Percentiles rank a stretch among this genome's conserved stretches.
phyloP scores from a whole-genome alignment of 2,797 vertebrate species.

The Halcyon leucocephala region DNA sequence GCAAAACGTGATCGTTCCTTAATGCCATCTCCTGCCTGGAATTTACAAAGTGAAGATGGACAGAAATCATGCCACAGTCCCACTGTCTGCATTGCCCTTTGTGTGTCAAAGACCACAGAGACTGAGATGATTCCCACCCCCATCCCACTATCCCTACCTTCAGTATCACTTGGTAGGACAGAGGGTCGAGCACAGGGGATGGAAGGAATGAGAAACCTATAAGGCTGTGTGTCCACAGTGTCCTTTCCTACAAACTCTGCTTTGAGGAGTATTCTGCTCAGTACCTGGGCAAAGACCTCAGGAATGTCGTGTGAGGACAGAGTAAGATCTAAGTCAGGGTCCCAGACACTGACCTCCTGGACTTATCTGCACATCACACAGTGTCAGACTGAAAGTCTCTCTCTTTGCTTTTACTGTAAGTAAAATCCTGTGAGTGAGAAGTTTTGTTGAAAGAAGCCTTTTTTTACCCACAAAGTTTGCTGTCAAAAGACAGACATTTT shows the following conservation, averaged over 20 bases:
- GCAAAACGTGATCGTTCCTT: neutral
- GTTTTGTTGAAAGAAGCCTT: neutral
- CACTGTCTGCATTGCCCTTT: neutral
- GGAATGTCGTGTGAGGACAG: neutral
- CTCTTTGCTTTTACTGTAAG: neutral
- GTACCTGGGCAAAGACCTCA: fast-evolving
- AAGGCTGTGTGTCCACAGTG: neutral
- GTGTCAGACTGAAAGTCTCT: neutral
- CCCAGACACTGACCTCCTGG: neutral
- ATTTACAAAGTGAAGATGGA: neutral
- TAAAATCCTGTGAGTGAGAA: fast-evolving
- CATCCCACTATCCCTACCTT: neutral
- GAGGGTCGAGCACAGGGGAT: neutral
- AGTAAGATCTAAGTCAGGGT: neutral
- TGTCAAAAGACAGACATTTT: neutral
- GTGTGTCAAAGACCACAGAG: neutral
- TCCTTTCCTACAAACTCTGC: neutral
- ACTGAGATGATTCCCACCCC: neutral
- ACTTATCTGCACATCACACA: neutral
- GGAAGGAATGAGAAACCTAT: neutral
- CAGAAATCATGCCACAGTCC: neutral
- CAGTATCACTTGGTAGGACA: fast-evolving
- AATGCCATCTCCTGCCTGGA: neutral
- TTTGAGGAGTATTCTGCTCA: neutral
- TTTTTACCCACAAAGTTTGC: neutral